Base-by-base conservation (phyloP, 2,888 invertebrate genomes). In the Azorinus chamasolen region DNA sequence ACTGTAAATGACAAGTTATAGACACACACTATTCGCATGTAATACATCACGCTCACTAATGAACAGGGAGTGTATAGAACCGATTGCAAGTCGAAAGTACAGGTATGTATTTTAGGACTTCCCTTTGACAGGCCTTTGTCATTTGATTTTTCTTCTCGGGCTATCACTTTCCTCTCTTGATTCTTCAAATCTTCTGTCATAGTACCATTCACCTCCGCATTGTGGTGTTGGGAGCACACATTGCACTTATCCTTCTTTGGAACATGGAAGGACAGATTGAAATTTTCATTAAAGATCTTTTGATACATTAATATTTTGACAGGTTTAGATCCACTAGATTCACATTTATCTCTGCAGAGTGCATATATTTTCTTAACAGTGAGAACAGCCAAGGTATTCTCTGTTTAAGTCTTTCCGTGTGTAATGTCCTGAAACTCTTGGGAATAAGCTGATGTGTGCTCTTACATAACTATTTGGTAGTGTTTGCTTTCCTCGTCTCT, bases 191-290 rank as follows among this genome's bases (percentile, higher is more conserved):
- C 32, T 32, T 32, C 32, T 32, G 32, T 32, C 32, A 32, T 4
- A 32, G 32, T 32, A 32, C 32, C 10, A 32, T 4, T 10, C 32
- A 6, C 32, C 32, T 32, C 32, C 10, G 32, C 32, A 32, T 32
- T 32, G 32, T 32, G 4, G 32, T 27, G 10, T 32, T 32, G 32
- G 20, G 20, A 57, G 64, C 80, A 80, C 20, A 48, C 37, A 24
- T 54, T 58, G 43, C 76, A 80, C 57, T 76, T 72, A 37, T 76
- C 80, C 39, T 80, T 80, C 53, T 76, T 79, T 54, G 75, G 74
- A 57, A 69, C 53, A 55, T 74, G 74, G 25, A 76, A 80, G 25
- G 72, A 76, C 14, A 65, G 58, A 37, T 80, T 76, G 39, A 53
- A 72, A 27, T 78, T 43, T 53, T 64, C 51, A 54, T 64, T 64